A percentile compares a stretch with the other conserved stretches of the same genome.
phyloP scores from a whole-genome alignment of 1,140 invertebrate genomes.

The Druon quercuslanigerum region DNA sequence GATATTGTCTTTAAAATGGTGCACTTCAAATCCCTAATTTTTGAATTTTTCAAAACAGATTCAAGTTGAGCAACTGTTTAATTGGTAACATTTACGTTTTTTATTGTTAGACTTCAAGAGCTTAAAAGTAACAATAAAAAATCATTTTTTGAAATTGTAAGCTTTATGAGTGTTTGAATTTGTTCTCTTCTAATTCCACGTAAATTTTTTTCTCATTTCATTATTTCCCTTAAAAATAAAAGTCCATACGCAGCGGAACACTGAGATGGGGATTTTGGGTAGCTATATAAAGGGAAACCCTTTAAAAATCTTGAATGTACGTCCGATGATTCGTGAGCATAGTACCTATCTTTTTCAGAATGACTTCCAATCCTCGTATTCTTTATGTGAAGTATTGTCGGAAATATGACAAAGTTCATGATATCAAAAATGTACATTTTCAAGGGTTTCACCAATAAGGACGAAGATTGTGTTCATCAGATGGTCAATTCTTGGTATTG shows the following conservation, averaged over 20 bases:
- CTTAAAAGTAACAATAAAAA: too few species aligned
- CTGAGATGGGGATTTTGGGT: neutral
- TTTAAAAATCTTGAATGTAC: neutral
- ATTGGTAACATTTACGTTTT: too few species aligned
- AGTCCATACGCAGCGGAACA: neutral
- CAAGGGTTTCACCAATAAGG: conserved; percentile 21
- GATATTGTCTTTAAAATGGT: too few species aligned
- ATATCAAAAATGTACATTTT: conserved; percentile 15
- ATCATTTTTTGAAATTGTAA: too few species aligned
- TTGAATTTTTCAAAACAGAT: too few species aligned
- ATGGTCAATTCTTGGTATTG: conserved; percentile 18
- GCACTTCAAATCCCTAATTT: too few species aligned
- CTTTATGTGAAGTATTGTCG: neutral
- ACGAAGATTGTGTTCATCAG: neutral
- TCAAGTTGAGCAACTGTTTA: too few species aligned
- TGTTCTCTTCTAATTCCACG: too few species aligned
- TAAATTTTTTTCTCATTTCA: neutral
- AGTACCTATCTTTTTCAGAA: neutral
- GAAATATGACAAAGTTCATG: neutral
- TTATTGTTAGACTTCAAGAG: too few species aligned
- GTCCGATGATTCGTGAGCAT: neutral
- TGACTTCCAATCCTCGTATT: conserved; percentile 9
- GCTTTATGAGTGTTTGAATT: too few species aligned
- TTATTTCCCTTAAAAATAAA: neutral
- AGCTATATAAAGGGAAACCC: conserved; percentile 3